Percentiles rank a stretch among this genome's conserved stretches.
Conservation (phyloP, 2,797 vertebrate species). For the Lutjanus campechanus region DNA sequence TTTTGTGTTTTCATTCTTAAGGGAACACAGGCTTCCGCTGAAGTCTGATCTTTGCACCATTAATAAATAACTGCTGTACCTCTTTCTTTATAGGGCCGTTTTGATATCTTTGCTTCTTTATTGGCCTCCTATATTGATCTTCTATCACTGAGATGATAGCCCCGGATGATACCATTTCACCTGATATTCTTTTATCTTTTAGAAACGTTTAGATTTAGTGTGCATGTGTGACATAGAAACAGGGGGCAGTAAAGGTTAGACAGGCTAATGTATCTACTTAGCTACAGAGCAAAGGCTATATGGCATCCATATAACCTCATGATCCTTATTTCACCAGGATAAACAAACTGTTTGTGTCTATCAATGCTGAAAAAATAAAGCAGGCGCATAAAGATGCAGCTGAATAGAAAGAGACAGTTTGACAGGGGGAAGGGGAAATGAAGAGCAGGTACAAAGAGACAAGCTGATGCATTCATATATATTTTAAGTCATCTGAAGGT, state of each 20-base stretch:
- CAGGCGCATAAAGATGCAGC: slow-evolving; percentile 1
- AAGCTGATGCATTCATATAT: slow-evolving; percentile 25
- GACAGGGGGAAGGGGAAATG: slow-evolving; percentile 9
- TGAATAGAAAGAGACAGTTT: slow-evolving; percentile 14
- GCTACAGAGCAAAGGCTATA: slow-evolving; percentile 64
- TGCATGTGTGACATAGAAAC: slow-evolving; percentile 41
- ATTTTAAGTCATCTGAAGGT: slow-evolving; percentile 31
- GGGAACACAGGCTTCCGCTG: not conserved
- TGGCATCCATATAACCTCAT: slow-evolving; percentile 62
- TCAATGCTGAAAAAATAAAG: slow-evolving; percentile 24
- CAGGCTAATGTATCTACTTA: slow-evolving; percentile 74
- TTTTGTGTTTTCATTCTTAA: slow-evolving; percentile 24
- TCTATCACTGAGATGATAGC: slow-evolving; percentile 48
- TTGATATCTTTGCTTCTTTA: slow-evolving; percentile 62
- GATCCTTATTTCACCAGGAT: slow-evolving; percentile 65
- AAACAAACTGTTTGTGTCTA: slow-evolving; percentile 59
- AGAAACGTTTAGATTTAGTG: slow-evolving; percentile 53
- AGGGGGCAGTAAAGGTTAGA: slow-evolving; percentile 51
- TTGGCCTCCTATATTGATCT: slow-evolving; percentile 59
- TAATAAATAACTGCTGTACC: slow-evolving; percentile 40
- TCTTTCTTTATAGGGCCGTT: slow-evolving; percentile 38
- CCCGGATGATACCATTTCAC: slow-evolving; percentile 54
- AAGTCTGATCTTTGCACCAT: slow-evolving; percentile 37
- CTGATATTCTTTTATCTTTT: slow-evolving; percentile 58
- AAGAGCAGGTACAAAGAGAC: slow-evolving; percentile 30